Conservation (phyloP, 2,113 vertebrate species). For the Perca flavescens region DNA sequence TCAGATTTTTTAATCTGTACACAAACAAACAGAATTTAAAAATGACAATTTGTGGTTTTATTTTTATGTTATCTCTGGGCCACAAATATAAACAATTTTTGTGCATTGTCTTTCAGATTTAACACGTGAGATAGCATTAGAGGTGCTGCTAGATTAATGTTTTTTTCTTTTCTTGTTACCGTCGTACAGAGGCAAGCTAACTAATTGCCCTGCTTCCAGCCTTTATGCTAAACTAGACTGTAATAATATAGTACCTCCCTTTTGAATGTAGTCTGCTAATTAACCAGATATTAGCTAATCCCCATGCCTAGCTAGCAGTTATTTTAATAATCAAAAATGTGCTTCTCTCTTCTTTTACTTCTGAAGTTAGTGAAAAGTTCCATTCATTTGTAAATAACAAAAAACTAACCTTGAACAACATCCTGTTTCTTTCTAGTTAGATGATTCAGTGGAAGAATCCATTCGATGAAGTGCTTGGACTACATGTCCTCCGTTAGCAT, state of each 20-base stretch:
- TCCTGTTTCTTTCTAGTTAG: constrained; percentile 11
- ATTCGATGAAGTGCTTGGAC: constrained; percentile 35
- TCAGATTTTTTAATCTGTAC: neutral
- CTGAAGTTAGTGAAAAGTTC: neutral
- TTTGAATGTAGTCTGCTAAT: neutral
- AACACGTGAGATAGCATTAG: too few species aligned
- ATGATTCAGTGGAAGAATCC: constrained; percentile 32
- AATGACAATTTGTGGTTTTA: neutral
- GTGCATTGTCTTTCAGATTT: neutral
- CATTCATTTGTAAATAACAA: neutral
- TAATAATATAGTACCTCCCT: neutral
- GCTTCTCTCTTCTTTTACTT: neutral
- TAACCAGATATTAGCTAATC: neutral
- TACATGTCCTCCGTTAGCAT: neutral
- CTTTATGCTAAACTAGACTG: too few species aligned
- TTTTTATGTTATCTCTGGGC: too few species aligned
- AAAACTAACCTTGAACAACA: constrained; percentile 11
- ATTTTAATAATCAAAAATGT: neutral
- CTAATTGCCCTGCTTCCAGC: neutral
- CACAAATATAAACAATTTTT: neutral
- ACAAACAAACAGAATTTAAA: neutral
- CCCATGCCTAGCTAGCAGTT: neutral
- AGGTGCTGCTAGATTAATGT: too few species aligned
- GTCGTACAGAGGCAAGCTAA: neutral
- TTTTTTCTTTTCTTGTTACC: neutral